phyloP scores from a whole-genome alignment of 1,140 invertebrate genomes.

The Zaprionus ghesquierei region DNA sequence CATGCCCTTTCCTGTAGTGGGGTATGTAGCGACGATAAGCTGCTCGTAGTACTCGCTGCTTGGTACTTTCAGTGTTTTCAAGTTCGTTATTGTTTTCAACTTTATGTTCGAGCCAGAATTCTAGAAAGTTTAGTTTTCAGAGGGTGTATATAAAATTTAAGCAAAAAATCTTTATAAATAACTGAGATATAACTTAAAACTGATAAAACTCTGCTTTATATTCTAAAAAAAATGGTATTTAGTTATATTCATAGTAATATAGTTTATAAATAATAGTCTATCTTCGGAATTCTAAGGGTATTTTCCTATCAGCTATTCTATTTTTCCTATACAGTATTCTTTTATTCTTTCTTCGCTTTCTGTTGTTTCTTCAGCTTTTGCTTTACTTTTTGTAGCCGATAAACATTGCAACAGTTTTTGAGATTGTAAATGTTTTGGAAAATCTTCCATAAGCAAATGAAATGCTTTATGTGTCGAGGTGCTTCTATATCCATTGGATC shows the following conservation, averaged over 20 bases:
- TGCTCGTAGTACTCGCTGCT: not conserved
- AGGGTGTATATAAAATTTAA: no score
- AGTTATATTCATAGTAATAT: no score
- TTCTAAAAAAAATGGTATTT: no score
- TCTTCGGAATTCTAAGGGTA: not conserved
- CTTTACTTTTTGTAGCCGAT: slow-evolving; percentile 28
- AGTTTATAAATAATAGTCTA: not conserved
- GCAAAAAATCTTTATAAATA: not conserved
- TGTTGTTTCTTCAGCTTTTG: not conserved
- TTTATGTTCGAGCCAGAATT: no score
- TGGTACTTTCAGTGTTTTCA: not conserved
- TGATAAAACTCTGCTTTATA: no score
- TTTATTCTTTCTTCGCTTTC: not conserved
- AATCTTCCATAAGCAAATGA: slow-evolving; percentile 48
- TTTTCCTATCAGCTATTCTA: not conserved
- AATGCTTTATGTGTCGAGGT: slow-evolving; percentile 33
- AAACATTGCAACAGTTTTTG: slow-evolving; percentile 49
- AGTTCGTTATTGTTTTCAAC: no score
- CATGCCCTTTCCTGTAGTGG: not conserved
- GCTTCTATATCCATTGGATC: slow-evolving; percentile 7
- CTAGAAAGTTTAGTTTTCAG: no score
- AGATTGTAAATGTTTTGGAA: slow-evolving; percentile 69
- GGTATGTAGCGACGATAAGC: not conserved
- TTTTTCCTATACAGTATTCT: not conserved
- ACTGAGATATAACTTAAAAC: not conserved